phyloP scores from a whole-genome alignment of 2,888 invertebrate species.

The Cotesia congregata region DNA sequence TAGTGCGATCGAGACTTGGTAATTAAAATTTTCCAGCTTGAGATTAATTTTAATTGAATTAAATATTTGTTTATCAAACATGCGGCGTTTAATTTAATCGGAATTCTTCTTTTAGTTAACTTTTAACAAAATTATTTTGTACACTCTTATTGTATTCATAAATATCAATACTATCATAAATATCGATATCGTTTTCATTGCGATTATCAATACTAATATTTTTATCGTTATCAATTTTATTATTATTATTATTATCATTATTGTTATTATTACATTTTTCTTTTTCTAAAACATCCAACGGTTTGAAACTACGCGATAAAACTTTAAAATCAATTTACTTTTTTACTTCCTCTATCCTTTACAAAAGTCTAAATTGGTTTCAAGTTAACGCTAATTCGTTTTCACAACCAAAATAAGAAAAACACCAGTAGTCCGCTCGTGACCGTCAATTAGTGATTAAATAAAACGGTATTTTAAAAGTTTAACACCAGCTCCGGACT shows the following conservation, averaged over 20 bases:
- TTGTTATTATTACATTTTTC: no score
- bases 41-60: background rate
- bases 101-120: background rate
- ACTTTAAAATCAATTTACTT: constrained; percentile 3
- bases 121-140: background rate
- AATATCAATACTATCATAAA: no score
- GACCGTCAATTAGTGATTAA: constrained; percentile 10
- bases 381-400: background rate
- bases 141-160: no score
- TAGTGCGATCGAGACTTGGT: background rate
- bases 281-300: no score
- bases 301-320: background rate
- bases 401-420: background rate
- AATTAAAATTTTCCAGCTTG: background rate
- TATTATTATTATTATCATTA: no score
- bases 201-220: no score
- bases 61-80: background rate
- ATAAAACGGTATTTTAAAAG: background rate
- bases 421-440: background rate
- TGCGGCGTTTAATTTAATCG: background rate
- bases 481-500: background rate
- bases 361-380: background rate
- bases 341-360: background rate
- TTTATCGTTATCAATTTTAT: no score
- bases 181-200: no score